A percentile compares a stretch with the other conserved stretches of the same genome.
These are phyloP conservation scores for Himalopsyche phryganea DNA, from an alignment of 1,140 invertebrate genomes.

Conservation along the genomic window DNA sequence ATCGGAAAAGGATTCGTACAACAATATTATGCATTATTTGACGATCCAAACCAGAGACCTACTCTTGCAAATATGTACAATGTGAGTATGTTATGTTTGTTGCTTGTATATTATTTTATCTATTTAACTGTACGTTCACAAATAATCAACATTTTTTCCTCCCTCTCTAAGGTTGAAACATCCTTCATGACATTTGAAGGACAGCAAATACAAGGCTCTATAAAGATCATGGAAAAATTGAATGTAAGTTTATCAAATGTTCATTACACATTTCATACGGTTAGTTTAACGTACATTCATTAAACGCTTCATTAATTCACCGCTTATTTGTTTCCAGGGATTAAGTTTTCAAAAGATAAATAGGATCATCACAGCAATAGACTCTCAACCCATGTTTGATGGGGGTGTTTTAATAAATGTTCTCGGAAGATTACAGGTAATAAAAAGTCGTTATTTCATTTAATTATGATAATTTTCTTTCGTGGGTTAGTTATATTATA, in stretches of 20 bases:
- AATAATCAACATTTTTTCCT: constrained; percentile 1
- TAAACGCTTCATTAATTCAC: background rate
- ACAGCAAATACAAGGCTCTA: constrained; percentile 82
- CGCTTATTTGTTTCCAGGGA: constrained; percentile 58
- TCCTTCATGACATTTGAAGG: constrained; percentile 97
- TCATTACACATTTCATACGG: constrained; percentile 5
- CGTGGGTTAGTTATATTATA: no score
- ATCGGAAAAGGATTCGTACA: constrained; percentile 91
- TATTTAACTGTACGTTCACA: background rate
- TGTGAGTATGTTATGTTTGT: constrained; percentile 62
- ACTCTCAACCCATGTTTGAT: constrained; percentile 94
- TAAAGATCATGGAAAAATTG: constrained; percentile 93
- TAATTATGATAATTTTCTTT: no score
- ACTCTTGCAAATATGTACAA: constrained; percentile 88
- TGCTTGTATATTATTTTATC: constrained; percentile 17
- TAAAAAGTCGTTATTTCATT: no score
- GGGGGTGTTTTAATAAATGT: constrained; percentile 92
- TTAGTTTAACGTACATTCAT: constrained; percentile 4
- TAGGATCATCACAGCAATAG: constrained; percentile 86
- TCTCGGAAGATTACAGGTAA: constrained; percentile 86
- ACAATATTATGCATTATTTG: constrained; percentile 89
- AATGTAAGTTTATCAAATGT: constrained; percentile 62
- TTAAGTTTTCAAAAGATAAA: constrained; percentile 90
- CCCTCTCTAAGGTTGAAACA: constrained; percentile 70
- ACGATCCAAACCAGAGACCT: constrained; percentile 76